phyloP scores from a whole-genome alignment of 1,140 invertebrate species.

The Drosophila pseudoobscura region DNA sequence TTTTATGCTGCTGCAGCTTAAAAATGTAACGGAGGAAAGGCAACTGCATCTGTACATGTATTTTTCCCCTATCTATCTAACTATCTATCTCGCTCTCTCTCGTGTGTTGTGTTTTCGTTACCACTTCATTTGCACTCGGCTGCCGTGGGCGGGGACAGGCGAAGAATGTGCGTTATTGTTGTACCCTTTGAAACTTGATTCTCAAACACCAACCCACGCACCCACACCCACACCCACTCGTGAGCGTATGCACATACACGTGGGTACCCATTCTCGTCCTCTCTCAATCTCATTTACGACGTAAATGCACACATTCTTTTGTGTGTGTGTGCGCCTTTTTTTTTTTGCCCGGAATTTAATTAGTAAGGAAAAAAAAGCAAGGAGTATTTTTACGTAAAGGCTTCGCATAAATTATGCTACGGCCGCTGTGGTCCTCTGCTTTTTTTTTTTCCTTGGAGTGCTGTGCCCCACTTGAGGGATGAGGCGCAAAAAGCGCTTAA shows the following conservation, averaged over 20 bases:
- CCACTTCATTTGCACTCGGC: constrained; percentile 62
- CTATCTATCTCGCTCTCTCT: too few relatives aligned
- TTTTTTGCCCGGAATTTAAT: constrained; percentile 60
- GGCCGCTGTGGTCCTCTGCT: constrained; percentile 5
- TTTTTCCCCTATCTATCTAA: too few relatives aligned
- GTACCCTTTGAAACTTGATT: constrained; percentile 31
- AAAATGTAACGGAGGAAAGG: too few relatives aligned
- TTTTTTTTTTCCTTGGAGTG: constrained; percentile 3
- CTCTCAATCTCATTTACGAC: constrained; percentile 41
- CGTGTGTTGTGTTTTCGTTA: constrained; percentile 24
- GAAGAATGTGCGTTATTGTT: background rate
- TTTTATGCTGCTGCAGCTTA: constrained; percentile 12
- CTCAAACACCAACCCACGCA: background rate
- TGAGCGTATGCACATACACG: constrained; percentile 15
- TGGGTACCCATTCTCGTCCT: constrained; percentile 1
- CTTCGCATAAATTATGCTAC: constrained; percentile 8
- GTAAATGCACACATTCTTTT: constrained; percentile 44
- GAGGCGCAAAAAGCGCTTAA: constrained; percentile 57
- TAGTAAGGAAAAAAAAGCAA: constrained; percentile 48
- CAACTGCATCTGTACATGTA: too few relatives aligned
- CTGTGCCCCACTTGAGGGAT: constrained; percentile 52
- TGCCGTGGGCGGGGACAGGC: background rate
- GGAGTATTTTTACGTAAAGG: constrained; percentile 10
- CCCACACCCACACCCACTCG: background rate
- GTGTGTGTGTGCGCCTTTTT: constrained; percentile 6